Evolutionary conservation across 1,140 invertebrate genomes (phyloP), one percentile per base, ranked within the genome.

Genomic region (Batillaria attramentaria): DNA sequence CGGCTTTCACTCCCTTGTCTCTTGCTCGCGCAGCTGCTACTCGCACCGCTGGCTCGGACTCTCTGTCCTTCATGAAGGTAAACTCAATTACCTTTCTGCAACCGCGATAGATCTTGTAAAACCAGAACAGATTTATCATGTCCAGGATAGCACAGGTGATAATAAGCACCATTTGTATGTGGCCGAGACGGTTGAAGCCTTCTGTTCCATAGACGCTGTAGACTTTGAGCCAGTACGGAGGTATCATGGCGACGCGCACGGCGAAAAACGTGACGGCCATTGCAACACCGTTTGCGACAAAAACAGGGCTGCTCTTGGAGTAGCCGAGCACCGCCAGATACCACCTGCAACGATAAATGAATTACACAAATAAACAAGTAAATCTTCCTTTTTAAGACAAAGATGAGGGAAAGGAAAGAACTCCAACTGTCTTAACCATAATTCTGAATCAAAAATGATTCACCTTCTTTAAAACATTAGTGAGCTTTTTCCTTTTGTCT

Each of bases 201-300:
- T 81, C 83, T 24, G 88, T 88, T 41, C 86, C 86, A 65, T 86
- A 86, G 20, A 88, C 85, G 37, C 78, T 80, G 73, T 87, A 90
- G 20, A 89, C 88, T 54, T 85, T 86, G 50, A 82, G 83, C 87
- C 88, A 90, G 65, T 87, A 90, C 8, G 80, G 78, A 10, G 89
- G 88, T 83, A 90, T 89, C 24, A 79, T 81, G 31, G 85, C 78
- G 42, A 90, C 85, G 18, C 89, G 82, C 24, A 84, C 86, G 1
- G 86, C n/a, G 50, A 90, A 89, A 82, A 90, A 90, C 3, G 87
- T 84, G 18, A 87, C 57, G 5, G 88, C 86, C 89, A 90, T 90
- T 35, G 86, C 79, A 37, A 89, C 65, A 24, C 88, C 89, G 81
- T 90, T 90, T 16, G 85, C 72, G 31, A 89, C 79, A 78, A 86